Conservation (phyloP, 1,140 invertebrate species). For the Drosophila busckii region DNA sequence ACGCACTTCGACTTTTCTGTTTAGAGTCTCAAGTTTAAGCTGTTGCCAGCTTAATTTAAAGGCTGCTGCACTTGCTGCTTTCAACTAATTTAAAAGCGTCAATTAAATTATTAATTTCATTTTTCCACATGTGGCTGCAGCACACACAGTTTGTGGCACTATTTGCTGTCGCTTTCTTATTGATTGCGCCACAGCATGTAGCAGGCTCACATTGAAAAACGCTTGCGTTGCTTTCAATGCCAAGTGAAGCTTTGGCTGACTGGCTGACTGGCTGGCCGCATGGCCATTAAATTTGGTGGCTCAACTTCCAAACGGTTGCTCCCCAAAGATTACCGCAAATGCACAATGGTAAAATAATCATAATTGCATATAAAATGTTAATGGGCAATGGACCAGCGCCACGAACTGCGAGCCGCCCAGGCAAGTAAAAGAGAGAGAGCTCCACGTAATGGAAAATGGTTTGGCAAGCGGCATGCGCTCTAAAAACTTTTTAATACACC, state of each 20-base stretch:
- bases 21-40: no score
- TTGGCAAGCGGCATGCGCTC: slow-evolving; percentile 15
- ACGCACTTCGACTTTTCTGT: no score
- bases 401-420: not conserved
- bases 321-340: slow-evolving; percentile 74
- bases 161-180: no score
- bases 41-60: no score
- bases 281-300: slow-evolving; percentile 54
- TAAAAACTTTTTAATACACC: slow-evolving; percentile 74
- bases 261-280: slow-evolving; percentile 10
- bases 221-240: slow-evolving; percentile 16
- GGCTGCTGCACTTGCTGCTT: no score
- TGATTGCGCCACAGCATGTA: not conserved
- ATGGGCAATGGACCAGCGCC: slow-evolving; percentile 62
- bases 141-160: no score
- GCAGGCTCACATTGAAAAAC: no score
- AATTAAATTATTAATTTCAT: no score
- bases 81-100: no score
- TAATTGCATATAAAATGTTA: slow-evolving; percentile 77
- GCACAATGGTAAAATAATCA: slow-evolving; percentile 76
- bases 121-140: no score
- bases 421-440: slow-evolving; percentile 11
- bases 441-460: slow-evolving; percentile 19
- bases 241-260: slow-evolving; percentile 13
- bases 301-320: slow-evolving; percentile 59